Base-by-base conservation (phyloP, 2,797 vertebrate species). In the Cossypha niveicapilla region DNA sequence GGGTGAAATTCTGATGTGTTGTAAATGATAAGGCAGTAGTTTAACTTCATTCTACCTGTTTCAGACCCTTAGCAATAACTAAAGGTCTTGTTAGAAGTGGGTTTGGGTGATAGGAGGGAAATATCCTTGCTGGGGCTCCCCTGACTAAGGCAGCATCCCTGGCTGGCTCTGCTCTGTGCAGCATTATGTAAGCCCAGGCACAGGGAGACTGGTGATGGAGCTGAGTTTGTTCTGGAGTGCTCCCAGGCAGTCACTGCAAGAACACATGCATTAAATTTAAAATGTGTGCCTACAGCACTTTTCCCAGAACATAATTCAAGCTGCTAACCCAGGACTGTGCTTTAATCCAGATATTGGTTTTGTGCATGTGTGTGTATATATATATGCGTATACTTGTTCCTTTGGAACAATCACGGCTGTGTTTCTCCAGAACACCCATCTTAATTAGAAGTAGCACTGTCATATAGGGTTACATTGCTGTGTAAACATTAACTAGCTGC, bases 111-210 rank as follows among this genome's bases (percentile, higher is more conserved):
- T 24, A 4, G 2, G 8, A 23, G 63, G 24, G 37, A 7, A 32
- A 6, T 30, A 11, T 6, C n/a, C 7, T 13, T 27, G 50, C 44
- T 32, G 65, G 18, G 45, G 24, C 50, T 42, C 25, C 28, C 4
- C 34, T 65, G 1, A 6, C 11, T 28, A 0, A 41, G 72, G 21
- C 54, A 62, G 78, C 82, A 73, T 90, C 82, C 53, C n/a, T 37
- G 10, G 19, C 56, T 5, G 51, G 16, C 61, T 73, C 13, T 1
- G 17, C n/a, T 48, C 47, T 47, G 63, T 66, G 92, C 77, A 62
- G 77, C 80, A 61, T 96, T 95, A 91, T 93, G 89, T 94, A 96
- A 96, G 82, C 34, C n/a, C 8, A 51, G 66, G 91, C 87, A 27
- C 15, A 9, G 67, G 51, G 54, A 73, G 53, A 72, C 82, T 90